Base-by-base conservation (phyloP, 2,113 vertebrate species). In the Peromyscus polionotus region DNA sequence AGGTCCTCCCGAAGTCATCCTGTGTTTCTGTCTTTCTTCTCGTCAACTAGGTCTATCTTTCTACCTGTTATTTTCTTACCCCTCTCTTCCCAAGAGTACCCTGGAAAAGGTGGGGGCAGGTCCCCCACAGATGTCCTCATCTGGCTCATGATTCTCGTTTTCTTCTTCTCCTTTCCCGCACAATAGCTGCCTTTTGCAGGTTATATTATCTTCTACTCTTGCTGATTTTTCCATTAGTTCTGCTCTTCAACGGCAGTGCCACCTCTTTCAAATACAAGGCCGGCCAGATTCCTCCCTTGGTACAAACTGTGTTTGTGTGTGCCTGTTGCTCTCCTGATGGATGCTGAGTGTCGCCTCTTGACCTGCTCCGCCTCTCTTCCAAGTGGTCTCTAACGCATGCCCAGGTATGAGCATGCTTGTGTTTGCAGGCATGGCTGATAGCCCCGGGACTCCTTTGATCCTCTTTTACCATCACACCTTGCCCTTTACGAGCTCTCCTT, bases 261-360 rank as follows among this genome's bases (percentile, higher is more conserved):
- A 42, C 86, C 80, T 85, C 73, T 72, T 95, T 42, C 88, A 70
- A 94, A 88, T 65, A 92, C 4, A 83, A 65, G n/a, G 79, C 28
- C 6, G 19, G 54, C 92, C 79, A 17, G 22, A 2, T 7, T 26
- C n/a, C 24, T 48, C 54, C 12, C 14, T 63, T n/a, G 20, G 61
- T n/a, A 39, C 67, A 59, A 86, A 77, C 75, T 86, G 24, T 86
- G 24, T 10, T 59, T 20, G 1, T 9, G 42, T 67, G 26, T 76
- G n/a, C 59, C 31, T 51, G 3, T 54, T n/a, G 83, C 42, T 81
- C 57, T 92, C 51, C 2, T 17, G 61, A 54, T 36, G 63, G 92
- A 70, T 22, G 8, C 65, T 77, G 70, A 51, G 73, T 19, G 0
- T 1, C 0, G 33, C 31, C 87, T 83, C 61, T 6, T 0, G 5